Conservation (phyloP, 2,113 vertebrate species). For the Cromileptes altivelis region DNA sequence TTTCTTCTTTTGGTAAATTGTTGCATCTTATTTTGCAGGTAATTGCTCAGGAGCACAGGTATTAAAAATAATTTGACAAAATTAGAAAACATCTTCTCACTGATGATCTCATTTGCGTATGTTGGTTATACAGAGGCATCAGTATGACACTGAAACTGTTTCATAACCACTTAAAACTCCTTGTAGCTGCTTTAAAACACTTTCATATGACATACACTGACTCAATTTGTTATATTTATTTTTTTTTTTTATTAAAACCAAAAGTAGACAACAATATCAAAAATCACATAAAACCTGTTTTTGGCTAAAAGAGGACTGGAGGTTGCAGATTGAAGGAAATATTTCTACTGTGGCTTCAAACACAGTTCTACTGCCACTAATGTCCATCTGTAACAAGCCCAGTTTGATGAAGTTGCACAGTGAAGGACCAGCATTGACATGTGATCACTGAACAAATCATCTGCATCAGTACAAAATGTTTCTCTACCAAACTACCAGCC, state of each 20-base stretch:
- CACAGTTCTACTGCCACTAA: too few species aligned
- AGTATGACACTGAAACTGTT: too few species aligned
- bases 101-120: too few species aligned
- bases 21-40: too few species aligned
- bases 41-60: too few species aligned
- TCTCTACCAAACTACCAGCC: neutral
- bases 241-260: constrained; percentile 58
- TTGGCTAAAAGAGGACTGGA: constrained; percentile 31
- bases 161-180: too few species aligned
- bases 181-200: neutral
- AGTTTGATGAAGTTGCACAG: neutral
- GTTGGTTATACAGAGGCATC: too few species aligned
- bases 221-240: neutral
- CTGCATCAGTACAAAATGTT: neutral
- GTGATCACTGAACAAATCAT: neutral
- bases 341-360: neutral
- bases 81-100: too few species aligned
- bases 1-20: too few species aligned
- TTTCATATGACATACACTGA: neutral
- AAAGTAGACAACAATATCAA: constrained; percentile 48
- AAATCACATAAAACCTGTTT: constrained; percentile 45
- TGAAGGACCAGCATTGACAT: neutral
- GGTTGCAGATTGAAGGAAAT: neutral
- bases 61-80: too few species aligned
- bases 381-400: neutral